A percentile compares a stretch with the other conserved stretches of the same genome.
Evolutionary conservation across 2,888 invertebrate species (phyloP).

Genomic region (Lycophotia porphyrea): DNA sequence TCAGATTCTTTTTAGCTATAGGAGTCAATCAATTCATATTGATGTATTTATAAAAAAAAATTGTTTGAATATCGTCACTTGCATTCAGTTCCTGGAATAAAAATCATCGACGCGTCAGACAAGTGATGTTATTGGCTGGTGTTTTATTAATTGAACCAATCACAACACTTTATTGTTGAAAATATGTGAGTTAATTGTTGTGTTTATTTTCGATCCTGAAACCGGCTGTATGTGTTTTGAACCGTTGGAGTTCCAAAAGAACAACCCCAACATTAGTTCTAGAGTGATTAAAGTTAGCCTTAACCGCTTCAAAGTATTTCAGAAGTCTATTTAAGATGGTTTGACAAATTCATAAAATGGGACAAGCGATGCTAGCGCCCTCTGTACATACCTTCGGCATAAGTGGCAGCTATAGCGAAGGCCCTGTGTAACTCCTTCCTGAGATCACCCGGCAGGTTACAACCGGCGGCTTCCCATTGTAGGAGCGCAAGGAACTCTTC

Average conservation of each 20-base stretch:
- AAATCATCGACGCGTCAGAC: neutral
- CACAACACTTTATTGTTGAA: neutral
- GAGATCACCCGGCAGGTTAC: constrained; percentile 81
- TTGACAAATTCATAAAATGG: neutral
- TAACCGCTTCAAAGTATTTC: neutral
- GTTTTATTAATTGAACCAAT: neutral
- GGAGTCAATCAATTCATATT: neutral
- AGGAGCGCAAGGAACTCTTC: constrained; percentile 84
- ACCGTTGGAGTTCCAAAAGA: neutral
- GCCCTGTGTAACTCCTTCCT: constrained; percentile 93
- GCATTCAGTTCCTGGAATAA: neutral
- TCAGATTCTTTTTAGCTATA: neutral
- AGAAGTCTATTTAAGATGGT: neutral
- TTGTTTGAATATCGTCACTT: neutral
- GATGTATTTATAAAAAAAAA: neutral
- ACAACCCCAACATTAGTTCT: neutral
- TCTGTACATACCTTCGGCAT: constrained; percentile 81
- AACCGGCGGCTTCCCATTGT: constrained; percentile 85
- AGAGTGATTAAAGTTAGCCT: neutral
- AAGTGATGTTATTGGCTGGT: neutral
- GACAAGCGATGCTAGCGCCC: constrained; percentile 9
- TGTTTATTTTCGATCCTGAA: neutral
- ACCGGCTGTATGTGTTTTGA: neutral
- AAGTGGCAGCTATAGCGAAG: constrained; percentile 92
- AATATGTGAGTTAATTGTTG: neutral